Evolutionary conservation across 92 coral and sea anemone genomes (phyloP).

Genomic region (Phymanthus crucifer): DNA sequence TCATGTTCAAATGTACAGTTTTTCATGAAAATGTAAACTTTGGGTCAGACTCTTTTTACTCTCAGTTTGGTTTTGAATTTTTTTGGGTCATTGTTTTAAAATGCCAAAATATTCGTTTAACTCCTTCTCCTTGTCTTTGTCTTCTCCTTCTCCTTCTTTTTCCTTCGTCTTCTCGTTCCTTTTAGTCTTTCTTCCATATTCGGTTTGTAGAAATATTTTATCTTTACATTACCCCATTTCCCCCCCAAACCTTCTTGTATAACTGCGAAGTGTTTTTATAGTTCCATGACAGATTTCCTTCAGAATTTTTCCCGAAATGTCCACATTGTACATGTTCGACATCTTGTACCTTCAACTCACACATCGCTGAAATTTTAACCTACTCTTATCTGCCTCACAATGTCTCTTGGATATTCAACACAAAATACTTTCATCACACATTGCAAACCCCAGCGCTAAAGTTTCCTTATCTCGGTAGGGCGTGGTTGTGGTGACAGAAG

Average conservation of each 20-base stretch:
- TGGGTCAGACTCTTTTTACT: neutral
- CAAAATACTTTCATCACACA: neutral
- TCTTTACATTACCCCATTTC: neutral
- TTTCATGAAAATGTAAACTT: neutral
- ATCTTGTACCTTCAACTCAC: neutral
- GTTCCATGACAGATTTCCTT: too few relatives aligned
- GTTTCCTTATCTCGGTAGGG: slow-evolving; percentile 34
- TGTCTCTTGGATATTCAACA: slow-evolving; percentile 1
- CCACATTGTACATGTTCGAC: too few relatives aligned
- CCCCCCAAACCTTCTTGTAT: neutral
- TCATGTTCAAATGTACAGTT: neutral
- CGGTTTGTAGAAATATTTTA: neutral
- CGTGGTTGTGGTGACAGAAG: slow-evolving; percentile 54
- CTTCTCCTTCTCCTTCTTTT: neutral
- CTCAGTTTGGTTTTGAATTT: neutral
- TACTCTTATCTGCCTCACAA: neutral
- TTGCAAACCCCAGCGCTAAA: neutral
- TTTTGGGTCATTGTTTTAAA: neutral
- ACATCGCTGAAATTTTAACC: neutral
- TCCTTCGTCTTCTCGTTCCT: neutral
- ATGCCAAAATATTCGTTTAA: too few relatives aligned
- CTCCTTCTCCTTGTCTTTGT: neutral
- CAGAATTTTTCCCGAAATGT: too few relatives aligned
- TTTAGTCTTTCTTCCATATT: neutral
- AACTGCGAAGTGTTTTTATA: too few relatives aligned